Conservation (phyloP, 2,797 vertebrate genomes). For the Pelochelys cantorii region DNA sequence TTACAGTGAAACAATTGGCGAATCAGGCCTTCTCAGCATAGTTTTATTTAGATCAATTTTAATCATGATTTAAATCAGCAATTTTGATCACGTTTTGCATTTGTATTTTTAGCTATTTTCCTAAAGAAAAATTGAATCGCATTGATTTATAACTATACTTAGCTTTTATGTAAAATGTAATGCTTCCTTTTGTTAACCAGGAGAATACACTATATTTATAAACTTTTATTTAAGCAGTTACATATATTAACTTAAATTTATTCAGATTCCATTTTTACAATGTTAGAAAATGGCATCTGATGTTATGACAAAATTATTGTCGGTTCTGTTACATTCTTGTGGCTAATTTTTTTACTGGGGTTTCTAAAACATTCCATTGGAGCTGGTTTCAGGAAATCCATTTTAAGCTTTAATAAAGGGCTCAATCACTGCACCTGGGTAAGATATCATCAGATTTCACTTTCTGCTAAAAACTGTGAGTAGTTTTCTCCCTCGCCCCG, state of each 20-base stretch:
- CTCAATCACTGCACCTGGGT: background rate
- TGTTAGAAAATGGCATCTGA: background rate
- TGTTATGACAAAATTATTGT: accelerated
- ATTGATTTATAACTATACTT: background rate
- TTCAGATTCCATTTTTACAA: background rate
- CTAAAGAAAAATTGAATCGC: too few species aligned
- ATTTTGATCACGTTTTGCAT: background rate
- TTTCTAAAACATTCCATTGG: background rate
- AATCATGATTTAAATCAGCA: background rate
- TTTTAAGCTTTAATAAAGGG: background rate
- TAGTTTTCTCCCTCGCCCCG: background rate
- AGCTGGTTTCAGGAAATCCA: background rate
- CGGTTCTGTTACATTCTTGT: background rate
- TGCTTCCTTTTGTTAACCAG: background rate
- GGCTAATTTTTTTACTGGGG: background rate
- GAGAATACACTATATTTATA: background rate
- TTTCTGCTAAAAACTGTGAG: background rate
- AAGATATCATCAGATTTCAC: background rate
- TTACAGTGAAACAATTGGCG: background rate
- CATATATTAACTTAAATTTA: background rate
- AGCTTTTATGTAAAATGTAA: background rate
- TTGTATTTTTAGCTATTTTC: background rate
- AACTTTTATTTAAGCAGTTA: background rate
- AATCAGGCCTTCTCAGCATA: background rate
- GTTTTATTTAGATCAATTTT: background rate